Base-by-base conservation (phyloP, 1,140 invertebrate genomes). In the Mamestra configurata region DNA sequence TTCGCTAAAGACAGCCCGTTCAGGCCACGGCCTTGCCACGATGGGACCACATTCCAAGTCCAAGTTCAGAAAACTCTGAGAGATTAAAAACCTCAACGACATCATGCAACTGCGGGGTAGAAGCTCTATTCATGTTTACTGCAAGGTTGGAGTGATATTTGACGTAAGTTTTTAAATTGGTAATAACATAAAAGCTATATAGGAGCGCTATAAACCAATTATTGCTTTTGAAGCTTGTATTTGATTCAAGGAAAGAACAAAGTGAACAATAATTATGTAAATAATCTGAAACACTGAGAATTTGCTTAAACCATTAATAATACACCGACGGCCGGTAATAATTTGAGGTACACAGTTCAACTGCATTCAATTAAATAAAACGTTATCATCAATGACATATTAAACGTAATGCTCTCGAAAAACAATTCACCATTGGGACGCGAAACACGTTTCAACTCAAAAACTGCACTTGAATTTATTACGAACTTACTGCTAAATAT, bases 41-140 rank as follows among this genome's bases (percentile, higher is more conserved):
- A 83, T 85, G 71, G 81, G 86, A 87, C 89, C 76, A 85, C 93
- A 94, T 94, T 94, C 93, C 93, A 79, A 24, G 75, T 59, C 79
- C 78, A 86, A 84, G 90, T 88, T 88, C 80, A 92, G 82, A 87
- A 86, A 86, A 87, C 84, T 89, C 86, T 80, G 66, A 77, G 79
- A 86, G 84, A 88, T 89, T 92, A 91, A 90, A 88, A 90, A 88
- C 83, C 82, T 77, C 83, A 37, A 55, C 77, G 59, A 81, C 59
- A 24, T 61, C 49, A 37, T 57, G 43, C n/a, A 46, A 77, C 40
- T 49, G 46, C 11, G 15, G 8, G 53, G n/a, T 66, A 40, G 22
- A 70, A n/a, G 20, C 66, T 70, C 66, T 70, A 24, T 70, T 49
- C 20, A 49, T 15, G 13, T 70, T 24, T 24, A 27, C 13, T 70